phyloP scores from a whole-genome alignment of 1,140 invertebrate genomes.

The Halictus rubicundus region DNA sequence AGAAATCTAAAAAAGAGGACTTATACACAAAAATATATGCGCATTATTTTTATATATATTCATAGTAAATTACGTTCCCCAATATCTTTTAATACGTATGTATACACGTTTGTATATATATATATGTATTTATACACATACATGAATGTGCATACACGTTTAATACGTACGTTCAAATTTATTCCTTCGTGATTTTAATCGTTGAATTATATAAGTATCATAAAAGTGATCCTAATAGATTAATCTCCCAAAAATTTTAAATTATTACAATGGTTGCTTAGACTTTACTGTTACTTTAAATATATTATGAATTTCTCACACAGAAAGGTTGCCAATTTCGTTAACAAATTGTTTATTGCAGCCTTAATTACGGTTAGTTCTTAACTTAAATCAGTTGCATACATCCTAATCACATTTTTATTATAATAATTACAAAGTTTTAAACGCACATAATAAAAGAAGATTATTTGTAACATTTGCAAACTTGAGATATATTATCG shows the following conservation, averaged over 20 bases:
- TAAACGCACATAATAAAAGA: conserved; percentile 3
- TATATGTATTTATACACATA: not conserved
- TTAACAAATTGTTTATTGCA: not conserved
- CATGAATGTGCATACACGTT: not conserved
- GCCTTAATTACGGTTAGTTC: not conserved
- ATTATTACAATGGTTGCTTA: not conserved
- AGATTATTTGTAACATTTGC: not conserved
- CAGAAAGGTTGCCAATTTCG: not conserved
- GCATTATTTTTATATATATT: conserved; percentile 37
- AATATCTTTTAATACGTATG: not conserved
- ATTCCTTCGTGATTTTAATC: not conserved
- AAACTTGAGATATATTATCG: not conserved
- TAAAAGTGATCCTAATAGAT: not conserved
- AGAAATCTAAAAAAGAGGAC: not conserved
- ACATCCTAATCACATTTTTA: not conserved
- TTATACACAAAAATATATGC: conserved; percentile 24
- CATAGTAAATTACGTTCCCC: not conserved
- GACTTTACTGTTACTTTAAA: not conserved
- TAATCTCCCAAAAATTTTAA: not conserved
- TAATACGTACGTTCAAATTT: not conserved
- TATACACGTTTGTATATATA: not conserved
- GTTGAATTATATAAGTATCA: not conserved
- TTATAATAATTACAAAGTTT: not conserved
- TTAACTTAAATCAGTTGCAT: not conserved
- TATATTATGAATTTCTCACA: not conserved